Conservation (phyloP, 2,888 invertebrate species). For the Cryptocephalus primarius region DNA sequence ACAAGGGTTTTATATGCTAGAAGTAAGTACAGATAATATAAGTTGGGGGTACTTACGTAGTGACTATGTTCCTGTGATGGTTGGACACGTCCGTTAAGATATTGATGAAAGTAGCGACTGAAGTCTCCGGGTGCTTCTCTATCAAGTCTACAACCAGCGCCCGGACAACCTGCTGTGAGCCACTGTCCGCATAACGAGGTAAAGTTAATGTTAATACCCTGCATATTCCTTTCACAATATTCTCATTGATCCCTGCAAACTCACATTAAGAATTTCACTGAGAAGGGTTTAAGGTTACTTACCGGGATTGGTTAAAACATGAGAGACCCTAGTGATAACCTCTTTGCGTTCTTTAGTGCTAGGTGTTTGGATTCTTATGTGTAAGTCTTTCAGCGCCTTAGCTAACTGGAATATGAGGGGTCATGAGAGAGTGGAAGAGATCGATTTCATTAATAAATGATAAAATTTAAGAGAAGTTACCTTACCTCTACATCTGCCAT, state of each 20-base stretch:
- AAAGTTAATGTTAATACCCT: conserved; percentile 65
- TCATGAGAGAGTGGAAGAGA: conserved; percentile 15
- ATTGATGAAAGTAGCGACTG: conserved; percentile 56
- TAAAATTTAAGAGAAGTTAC: conserved; percentile 5
- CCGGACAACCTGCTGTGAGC: conserved; percentile 65
- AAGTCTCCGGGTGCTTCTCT: conserved; percentile 55
- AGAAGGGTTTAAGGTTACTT: conserved; percentile 19
- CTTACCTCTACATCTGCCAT: conserved; percentile 61
- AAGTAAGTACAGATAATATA: not conserved
- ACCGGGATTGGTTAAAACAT: conserved; percentile 67
- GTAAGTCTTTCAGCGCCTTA: conserved; percentile 61
- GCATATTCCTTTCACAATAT: conserved; percentile 36
- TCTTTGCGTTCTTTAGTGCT: conserved; percentile 59
- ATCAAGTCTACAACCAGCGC: conserved; percentile 56
- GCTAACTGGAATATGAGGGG: conserved; percentile 41
- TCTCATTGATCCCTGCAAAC: conserved; percentile 15
- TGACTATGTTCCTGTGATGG: conserved; percentile 49
- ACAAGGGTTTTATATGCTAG: no score
- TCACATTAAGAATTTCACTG: conserved; percentile 1
- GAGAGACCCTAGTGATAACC: conserved; percentile 55
- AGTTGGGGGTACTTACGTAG: conserved; percentile 49
- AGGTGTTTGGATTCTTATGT: conserved; percentile 60
- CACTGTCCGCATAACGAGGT: conserved; percentile 67
- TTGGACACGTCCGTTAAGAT: conserved; percentile 53
- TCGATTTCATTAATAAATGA: conserved; percentile 4